Base-by-base conservation (phyloP, 2,888 invertebrate genomes). In the Deroplatys truncata region DNA sequence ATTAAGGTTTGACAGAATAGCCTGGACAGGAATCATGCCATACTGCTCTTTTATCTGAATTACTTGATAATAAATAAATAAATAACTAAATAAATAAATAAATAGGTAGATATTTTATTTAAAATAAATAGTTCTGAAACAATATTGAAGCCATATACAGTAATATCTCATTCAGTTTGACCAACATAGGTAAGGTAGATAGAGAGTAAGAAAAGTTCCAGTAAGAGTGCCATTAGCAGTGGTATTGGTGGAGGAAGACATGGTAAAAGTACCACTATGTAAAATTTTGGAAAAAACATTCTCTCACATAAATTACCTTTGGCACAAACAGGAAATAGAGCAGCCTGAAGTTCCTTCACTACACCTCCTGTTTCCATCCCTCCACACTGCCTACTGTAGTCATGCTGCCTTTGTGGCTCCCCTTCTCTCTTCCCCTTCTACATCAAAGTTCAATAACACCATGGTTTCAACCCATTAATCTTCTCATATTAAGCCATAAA, bases 261-360 rank as follows among this genome's bases (percentile, higher is more conserved):
- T 43, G 43, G 43, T 43, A 13, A 1, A 43, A 43, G 13, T 43
- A 13, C 13, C 13, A 43, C 2, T 13, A 13, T 35, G 35, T 35
- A 0, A 8, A 35, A 84, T 20, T 31, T 88, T 84, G 9, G 2
- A 43, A 43, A n/a, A 43, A 10, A 29, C 35, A 28, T 86, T 28
- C 25, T 7, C 56, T 72, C 56, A 72, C 16, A 72, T 72, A 20
- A 82, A 87, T 28, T 88, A 91, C 91, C 91, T 90, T 91, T 91
- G 25, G 90, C 88, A 84, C 91, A 91, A 72, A 91, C 90, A 28
- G 96, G 96, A 93, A 96, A 96, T 90, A 96, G 93, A 88, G 95
- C 94, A 86, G 96, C 95, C 93, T 96, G 96, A 90, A 96, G 94
- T 90, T 95, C 94, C 93, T 95, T 95, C 83, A 96, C 96, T 88